Conservation (phyloP, 2,888 invertebrate species). For the Congeria kusceri region DNA sequence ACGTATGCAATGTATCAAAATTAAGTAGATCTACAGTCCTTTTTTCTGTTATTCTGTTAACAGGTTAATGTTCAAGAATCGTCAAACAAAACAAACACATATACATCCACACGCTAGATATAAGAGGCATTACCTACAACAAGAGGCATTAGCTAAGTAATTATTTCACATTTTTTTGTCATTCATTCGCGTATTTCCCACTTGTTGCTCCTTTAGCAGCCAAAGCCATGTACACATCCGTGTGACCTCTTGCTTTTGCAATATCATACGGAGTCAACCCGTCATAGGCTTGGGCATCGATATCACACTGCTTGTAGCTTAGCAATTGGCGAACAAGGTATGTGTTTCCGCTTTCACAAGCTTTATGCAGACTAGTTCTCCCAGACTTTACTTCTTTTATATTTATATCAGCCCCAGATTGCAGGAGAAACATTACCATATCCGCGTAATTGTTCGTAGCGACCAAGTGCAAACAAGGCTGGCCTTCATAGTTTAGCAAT, state of each 20-base stretch:
- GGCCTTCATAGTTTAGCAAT: conserved; percentile 44
- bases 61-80: no score
- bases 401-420: conserved; percentile 47
- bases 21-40: no score
- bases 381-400: conserved; percentile 42
- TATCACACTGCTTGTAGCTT: conserved; percentile 27
- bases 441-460: conserved; percentile 26
- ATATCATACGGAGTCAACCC: conserved; percentile 53
- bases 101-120: no score
- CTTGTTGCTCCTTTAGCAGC: conserved; percentile 41
- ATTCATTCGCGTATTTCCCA: neutral
- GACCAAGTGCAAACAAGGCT: conserved; percentile 45
- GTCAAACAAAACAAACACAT: no score
- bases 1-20: no score
- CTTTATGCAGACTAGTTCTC: conserved; percentile 48
- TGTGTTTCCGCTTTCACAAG: conserved; percentile 27
- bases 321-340: conserved; percentile 31
- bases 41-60: no score
- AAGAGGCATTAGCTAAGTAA: no score
- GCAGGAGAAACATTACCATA: conserved; percentile 38
- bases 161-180: no score
- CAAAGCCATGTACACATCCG: conserved; percentile 28
- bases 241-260: conserved; percentile 44
- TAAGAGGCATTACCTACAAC: no score
- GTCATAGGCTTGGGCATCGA: conserved; percentile 53